These are phyloP conservation scores for Leucoraja ocellata DNA, from an alignment of 2,797 vertebrate genomes.

Conservation along the genomic window DNA sequence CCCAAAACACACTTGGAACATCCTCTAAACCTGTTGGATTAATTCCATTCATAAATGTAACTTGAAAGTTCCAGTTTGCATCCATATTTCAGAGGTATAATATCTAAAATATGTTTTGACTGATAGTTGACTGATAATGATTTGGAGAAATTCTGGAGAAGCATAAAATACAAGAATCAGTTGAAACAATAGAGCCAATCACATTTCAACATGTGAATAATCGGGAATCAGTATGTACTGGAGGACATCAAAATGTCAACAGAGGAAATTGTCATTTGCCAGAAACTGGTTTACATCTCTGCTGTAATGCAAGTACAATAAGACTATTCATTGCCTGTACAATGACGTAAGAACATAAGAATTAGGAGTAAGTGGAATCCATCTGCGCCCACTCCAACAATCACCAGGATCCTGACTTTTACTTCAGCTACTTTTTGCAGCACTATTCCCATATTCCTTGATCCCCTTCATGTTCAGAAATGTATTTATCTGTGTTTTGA, in stretches of 20 bases:
- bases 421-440: too few species aligned
- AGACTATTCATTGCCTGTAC: background rate
- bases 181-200: background rate
- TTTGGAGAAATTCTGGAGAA: background rate
- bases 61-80: background rate
- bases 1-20: background rate
- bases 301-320: background rate
- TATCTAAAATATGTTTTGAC: background rate
- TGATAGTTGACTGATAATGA: background rate
- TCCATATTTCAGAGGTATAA: background rate
- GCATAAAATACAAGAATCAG: background rate
- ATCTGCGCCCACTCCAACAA: too few species aligned
- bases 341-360: background rate
- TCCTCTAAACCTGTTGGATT: background rate
- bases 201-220: background rate
- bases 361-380: too few species aligned
- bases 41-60: background rate
- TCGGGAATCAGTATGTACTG: background rate
- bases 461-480: too few species aligned
- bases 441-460: too few species aligned
- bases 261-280: constrained; percentile 12
- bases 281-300: background rate
- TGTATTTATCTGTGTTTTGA: too few species aligned
- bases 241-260: background rate
- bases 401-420: too few species aligned